Conservation (phyloP, 2,113 vertebrate genomes). For the Donacobius atricapilla region DNA sequence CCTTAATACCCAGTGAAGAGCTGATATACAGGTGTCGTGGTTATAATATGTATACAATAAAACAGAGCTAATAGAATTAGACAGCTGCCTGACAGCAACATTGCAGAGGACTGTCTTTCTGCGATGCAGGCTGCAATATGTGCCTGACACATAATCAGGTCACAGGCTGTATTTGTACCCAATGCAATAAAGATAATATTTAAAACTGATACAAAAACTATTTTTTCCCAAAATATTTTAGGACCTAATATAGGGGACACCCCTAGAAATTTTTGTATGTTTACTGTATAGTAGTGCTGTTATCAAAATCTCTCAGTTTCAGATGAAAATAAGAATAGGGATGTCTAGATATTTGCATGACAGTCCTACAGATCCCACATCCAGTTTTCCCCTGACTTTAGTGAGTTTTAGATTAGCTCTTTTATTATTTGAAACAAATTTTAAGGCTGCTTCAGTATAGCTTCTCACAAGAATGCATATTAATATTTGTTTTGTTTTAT, state of each 20-base stretch:
- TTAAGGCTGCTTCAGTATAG: not conserved
- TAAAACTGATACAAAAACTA: not conserved
- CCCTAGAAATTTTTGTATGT: not conserved
- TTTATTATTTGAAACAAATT: not conserved
- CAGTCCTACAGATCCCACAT: not conserved
- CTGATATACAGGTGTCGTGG: not conserved
- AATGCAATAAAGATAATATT: not conserved
- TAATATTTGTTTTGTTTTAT: not conserved
- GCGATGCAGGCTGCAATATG: not conserved
- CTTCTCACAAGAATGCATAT: not conserved
- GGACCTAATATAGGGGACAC: not conserved
- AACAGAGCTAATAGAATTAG: conserved; percentile 6
- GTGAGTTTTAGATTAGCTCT: not conserved
- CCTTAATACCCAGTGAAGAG: not conserved
- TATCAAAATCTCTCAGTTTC: not conserved
- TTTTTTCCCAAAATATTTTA: not conserved
- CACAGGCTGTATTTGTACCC: not conserved
- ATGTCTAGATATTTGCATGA: not conserved
- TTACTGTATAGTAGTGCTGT: not conserved
- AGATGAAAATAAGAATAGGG: not conserved
- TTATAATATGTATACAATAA: not conserved
- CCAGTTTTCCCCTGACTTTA: not conserved
- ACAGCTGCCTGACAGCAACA: not conserved
- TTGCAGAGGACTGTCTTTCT: not conserved
- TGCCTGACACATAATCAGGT: not conserved